Evolutionary conservation across 1,140 invertebrate genomes (phyloP).

Genomic region (Pararge aegeria): DNA sequence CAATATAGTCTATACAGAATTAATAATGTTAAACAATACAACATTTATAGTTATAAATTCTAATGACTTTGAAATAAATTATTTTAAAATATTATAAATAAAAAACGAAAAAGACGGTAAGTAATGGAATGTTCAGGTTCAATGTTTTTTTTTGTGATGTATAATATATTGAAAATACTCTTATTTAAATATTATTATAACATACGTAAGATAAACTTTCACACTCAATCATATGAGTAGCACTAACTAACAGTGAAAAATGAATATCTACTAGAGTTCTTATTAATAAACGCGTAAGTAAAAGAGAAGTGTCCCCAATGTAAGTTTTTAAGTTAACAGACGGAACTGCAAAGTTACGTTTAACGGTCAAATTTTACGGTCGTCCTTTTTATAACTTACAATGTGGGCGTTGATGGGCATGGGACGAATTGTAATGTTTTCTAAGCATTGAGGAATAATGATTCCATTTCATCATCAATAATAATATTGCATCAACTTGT

Average conservation of each 20-base stretch:
- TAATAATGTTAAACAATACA: conserved; percentile 6
- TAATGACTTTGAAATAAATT: conserved; percentile 18
- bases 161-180: conserved; percentile 57
- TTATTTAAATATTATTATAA: conserved; percentile 50
- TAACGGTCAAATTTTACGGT: too few species aligned
- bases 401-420: too few species aligned
- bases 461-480: too few species aligned
- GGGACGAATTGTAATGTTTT: too few species aligned
- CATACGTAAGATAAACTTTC: conserved; percentile 52
- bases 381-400: too few species aligned
- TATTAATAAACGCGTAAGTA: conserved; percentile 11
- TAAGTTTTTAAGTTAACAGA: too few species aligned
- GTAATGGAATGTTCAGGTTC: conserved; percentile 57
- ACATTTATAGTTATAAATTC: background rate
- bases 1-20: background rate
- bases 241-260: conserved; percentile 46
- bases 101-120: conserved; percentile 40
- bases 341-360: too few species aligned
- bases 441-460: too few species aligned
- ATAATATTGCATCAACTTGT: too few species aligned
- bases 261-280: conserved; percentile 10
- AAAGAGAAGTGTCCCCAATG: background rate
- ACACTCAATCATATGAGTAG: conserved; percentile 52
- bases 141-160: conserved; percentile 43
- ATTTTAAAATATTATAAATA: conserved; percentile 28